These are phyloP conservation scores for Drosophila seclusa DNA, from an alignment of 2,888 invertebrate species.

Conservation along the genomic window DNA sequence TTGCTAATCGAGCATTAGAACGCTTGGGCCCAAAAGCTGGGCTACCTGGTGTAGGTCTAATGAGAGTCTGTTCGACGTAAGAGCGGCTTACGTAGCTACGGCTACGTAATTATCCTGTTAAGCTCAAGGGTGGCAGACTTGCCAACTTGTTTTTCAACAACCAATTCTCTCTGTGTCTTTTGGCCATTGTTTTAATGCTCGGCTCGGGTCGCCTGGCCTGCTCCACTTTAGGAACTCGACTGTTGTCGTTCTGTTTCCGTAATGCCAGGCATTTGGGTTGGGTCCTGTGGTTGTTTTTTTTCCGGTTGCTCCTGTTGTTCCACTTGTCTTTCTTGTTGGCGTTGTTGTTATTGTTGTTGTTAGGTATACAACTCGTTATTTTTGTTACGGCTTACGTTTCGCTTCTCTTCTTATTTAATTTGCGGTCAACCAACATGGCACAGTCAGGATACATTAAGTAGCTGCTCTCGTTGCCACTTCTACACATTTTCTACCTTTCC, in stretches of 20 bases:
- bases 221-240: constrained; percentile 49
- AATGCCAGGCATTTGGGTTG: constrained; percentile 46
- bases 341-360: constrained; percentile 39
- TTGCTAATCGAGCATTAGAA: constrained; percentile 69
- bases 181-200: constrained; percentile 45
- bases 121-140: constrained; percentile 53
- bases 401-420: constrained; percentile 78
- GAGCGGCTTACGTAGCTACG: constrained; percentile 54
- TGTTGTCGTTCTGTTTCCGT: constrained; percentile 45
- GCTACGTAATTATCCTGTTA: constrained; percentile 73
- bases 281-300: constrained; percentile 23
- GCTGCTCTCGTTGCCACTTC: constrained; percentile 34
- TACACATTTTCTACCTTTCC: neutral
- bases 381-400: constrained; percentile 53
- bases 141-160: constrained; percentile 58
- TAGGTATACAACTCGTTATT: constrained; percentile 62
- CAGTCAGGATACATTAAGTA: constrained; percentile 58
- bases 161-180: constrained; percentile 20
- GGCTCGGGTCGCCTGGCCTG: constrained; percentile 44
- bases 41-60: constrained; percentile 13
- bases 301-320: constrained; percentile 28
- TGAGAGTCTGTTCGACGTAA: constrained; percentile 33
- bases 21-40: neutral
- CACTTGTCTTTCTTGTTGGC: constrained; percentile 9
- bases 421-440: constrained; percentile 76